Percentiles rank a stretch among this genome's conserved stretches.
phyloP scores from a whole-genome alignment of 1,140 invertebrate species.

The Ceratosolen solmsi region DNA sequence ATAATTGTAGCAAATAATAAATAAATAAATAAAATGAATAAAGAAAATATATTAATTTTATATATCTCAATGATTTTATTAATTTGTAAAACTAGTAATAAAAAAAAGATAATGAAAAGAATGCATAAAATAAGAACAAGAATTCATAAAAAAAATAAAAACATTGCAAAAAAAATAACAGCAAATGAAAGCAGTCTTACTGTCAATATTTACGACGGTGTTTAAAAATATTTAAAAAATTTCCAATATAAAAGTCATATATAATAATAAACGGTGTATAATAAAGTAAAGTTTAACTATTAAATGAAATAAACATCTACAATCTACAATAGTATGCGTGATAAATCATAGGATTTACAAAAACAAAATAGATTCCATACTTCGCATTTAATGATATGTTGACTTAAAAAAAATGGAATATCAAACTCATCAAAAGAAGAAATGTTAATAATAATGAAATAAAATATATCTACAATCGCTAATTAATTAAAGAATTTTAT shows the following conservation, averaged over 20 bases:
- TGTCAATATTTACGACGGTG: slow-evolving; percentile 51
- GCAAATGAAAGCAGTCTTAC: too few species aligned
- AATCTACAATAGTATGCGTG: slow-evolving; percentile 53
- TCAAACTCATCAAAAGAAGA: background rate
- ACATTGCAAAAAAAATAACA: too few species aligned
- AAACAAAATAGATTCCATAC: slow-evolving; percentile 61
- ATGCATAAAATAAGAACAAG: too few species aligned
- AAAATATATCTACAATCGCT: background rate
- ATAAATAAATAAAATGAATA: too few species aligned
- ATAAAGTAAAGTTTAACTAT: slow-evolving; percentile 24
- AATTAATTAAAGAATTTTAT: background rate
- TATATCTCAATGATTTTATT: too few species aligned
- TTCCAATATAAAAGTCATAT: slow-evolving; percentile 51
- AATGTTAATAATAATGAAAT: background rate
- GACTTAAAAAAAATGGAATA: slow-evolving; percentile 59
- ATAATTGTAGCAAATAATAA: too few species aligned
- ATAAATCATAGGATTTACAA: slow-evolving; percentile 58
- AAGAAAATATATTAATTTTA: too few species aligned
- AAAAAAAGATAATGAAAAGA: too few species aligned
- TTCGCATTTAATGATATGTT: slow-evolving; percentile 62
- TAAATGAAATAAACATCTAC: slow-evolving; percentile 44
- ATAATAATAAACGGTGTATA: background rate
- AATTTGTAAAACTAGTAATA: too few species aligned
- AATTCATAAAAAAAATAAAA: too few species aligned
- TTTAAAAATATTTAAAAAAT: slow-evolving; percentile 45